Base-by-base conservation (phyloP, 1,140 invertebrate species). In the Aporrectodea caliginosa region DNA sequence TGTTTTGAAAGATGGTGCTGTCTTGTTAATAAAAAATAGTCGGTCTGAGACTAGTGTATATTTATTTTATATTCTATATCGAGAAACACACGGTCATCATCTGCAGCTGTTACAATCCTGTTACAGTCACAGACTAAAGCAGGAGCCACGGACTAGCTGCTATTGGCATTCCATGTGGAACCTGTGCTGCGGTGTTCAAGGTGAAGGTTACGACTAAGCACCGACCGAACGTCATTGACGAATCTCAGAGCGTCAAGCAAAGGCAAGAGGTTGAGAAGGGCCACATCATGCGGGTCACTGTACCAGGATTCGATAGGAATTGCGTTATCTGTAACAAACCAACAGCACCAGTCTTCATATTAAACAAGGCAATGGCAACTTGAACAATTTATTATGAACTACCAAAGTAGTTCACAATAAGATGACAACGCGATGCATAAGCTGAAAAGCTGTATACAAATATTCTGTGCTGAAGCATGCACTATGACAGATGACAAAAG, bases 281-380 rank as follows among this genome's bases (percentile, higher is more conserved):
- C 95, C 80, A 95, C 96, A 90, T 99, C 98, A 87, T 93, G 92
- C 68, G 97, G 95, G 90, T 99, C 98, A 83, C 93, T 95, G 90
- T 99, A 99, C 98, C 98, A 99, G 82, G 97, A 99, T 88, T 98
- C 98, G 85, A 99, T 99, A 70, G 98, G 98, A 88, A 99, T 99
- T 85, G 98, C 98, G 90, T 99, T 99, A 88, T 99, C 97, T 97
- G 90, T 81, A 90, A 88, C 71, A 71, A 75, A 69, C n/a, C n/a
- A 30, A 70, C 69, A 70, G 69, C 69, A 27, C 30, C 32, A 79
- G 29, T 58, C n/a, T 68, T 27, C 35, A 2, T 69, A 34, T 43
- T 16, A 29, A n/a, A 32, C 43, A 27, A 69, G 33, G 22, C 43
- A 35, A 68, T 16, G 16, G 27, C 16, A n/a, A 76, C n/a, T n/a